A percentile compares a stretch with the other conserved stretches of the same genome.
phyloP scores from a whole-genome alignment of 2,113 vertebrate species.

The Lagopus leucura region DNA sequence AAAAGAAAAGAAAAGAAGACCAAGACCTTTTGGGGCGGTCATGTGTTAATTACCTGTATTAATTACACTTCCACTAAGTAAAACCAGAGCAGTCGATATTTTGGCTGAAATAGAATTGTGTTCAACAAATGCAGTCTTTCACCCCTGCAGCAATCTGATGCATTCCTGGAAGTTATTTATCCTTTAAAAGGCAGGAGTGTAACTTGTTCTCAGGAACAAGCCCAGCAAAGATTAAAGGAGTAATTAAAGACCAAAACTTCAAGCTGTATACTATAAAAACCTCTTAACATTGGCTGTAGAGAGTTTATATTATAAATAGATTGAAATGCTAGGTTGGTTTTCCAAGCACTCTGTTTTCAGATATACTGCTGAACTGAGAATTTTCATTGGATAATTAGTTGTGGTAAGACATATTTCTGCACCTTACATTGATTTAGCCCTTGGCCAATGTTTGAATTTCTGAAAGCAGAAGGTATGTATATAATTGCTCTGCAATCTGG shows the following conservation, averaged over 20 bases:
- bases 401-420: constrained; percentile 41
- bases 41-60: constrained; percentile 10
- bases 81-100: constrained; percentile 15
- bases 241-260: constrained; percentile 53
- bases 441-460: background rate
- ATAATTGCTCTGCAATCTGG: constrained; percentile 18
- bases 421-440: constrained; percentile 37
- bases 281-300: background rate
- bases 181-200: constrained; percentile 26
- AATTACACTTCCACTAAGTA: constrained; percentile 26
- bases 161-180: constrained; percentile 39
- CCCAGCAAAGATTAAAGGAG: constrained; percentile 54
- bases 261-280: constrained; percentile 23
- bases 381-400: constrained; percentile 60
- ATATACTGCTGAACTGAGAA: constrained; percentile 23
- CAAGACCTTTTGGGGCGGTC: background rate
- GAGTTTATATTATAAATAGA: constrained; percentile 43
- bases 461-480: background rate
- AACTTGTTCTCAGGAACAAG: constrained; percentile 44
- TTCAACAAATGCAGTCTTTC: constrained; percentile 19
- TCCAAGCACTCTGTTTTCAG: constrained; percentile 9
- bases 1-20: background rate
- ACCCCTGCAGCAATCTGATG: background rate
- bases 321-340: constrained; percentile 7
- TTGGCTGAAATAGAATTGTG: background rate